Base-by-base conservation (phyloP, 2,113 vertebrate genomes). In the Otis tarda region DNA sequence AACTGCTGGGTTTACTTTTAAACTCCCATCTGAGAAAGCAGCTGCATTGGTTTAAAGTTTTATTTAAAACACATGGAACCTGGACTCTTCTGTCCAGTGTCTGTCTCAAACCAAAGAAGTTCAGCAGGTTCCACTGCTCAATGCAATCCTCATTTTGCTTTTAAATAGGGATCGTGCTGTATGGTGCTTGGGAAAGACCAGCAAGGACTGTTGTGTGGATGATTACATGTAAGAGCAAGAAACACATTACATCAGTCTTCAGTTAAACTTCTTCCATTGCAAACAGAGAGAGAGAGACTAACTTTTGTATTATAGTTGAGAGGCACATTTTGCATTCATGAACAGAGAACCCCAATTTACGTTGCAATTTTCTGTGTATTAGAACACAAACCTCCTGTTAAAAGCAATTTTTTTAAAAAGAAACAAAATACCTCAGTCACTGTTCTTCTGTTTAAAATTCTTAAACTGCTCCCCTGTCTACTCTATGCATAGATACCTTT, bases 241-340 rank as follows among this genome's bases (percentile, higher is more conserved):
- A 94, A 87, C 23, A 50, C 2, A 2, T 70, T 78, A 63, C 25
- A 93, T 92, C 37, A 74, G 59, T 80, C 90, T 83, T 89, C 35
- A 41, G 37, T 50, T 88, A 78, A 83, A 79, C 9, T 41, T 64
- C n/a, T 81, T 80, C 64, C 35, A 30, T 23, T 55, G 50, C 52
- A 71, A 73, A 81, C 9, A 35, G 28, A 55, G 14, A 55, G 23
- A 37, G 39, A 96, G 59, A 89, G 49, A 82, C 16, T 35, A 56
- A 69, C 25, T 81, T 89, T 73, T 65, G 53, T 69, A 82, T 92
- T 92, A 60, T 47, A 78, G 56, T 79, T 45, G 57, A 92, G 82
- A 93, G 90, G 90, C 80, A 96, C 83, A 27, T 89, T 96, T 93
- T 89, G 47, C 69, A 89, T 7, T 84, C 60, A 79, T 73, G 27